phyloP scores from a whole-genome alignment of 2,797 vertebrate genomes.

The Thalassophryne amazonica region DNA sequence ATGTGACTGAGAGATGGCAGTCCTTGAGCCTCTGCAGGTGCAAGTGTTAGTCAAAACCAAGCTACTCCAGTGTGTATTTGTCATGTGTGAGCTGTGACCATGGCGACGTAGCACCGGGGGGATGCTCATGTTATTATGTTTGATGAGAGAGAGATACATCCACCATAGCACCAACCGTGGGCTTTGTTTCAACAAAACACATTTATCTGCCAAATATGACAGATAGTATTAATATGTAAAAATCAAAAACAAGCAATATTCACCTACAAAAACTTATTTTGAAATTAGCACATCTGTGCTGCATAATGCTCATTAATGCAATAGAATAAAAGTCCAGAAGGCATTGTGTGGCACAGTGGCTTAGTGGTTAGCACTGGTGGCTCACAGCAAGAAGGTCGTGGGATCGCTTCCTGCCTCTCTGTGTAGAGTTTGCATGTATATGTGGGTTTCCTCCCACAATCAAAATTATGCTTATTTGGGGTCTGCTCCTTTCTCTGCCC shows the following conservation, averaged over 20 bases:
- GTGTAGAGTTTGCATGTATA: too few species aligned
- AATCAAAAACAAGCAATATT: not conserved
- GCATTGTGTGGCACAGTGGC: too few species aligned
- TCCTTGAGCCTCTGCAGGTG: constrained; percentile 44
- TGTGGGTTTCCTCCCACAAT: too few species aligned
- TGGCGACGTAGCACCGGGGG: constrained; percentile 65
- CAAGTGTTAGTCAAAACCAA: constrained; percentile 47
- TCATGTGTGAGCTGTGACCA: constrained; percentile 62
- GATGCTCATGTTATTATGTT: constrained; percentile 48
- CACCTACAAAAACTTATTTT: too few species aligned
- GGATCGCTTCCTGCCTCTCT: too few species aligned
- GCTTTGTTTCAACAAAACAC: constrained; percentile 9
- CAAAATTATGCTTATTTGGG: too few species aligned
- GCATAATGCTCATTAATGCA: too few species aligned
- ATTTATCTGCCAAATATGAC: not conserved
- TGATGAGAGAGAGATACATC: constrained; percentile 47
- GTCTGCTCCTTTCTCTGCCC: too few species aligned
- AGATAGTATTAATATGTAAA: constrained; percentile 1
- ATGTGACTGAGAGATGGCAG: constrained; percentile 25
- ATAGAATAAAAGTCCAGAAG: too few species aligned
- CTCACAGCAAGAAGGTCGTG: too few species aligned
- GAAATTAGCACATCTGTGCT: constrained; percentile 8
- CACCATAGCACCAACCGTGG: constrained; percentile 5
- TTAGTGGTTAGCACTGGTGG: too few species aligned
- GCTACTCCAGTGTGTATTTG: constrained; percentile 61